Evolutionary conservation across 64 coral and sea anemone genomes (phyloP).

Genomic region (Actinia equina): DNA sequence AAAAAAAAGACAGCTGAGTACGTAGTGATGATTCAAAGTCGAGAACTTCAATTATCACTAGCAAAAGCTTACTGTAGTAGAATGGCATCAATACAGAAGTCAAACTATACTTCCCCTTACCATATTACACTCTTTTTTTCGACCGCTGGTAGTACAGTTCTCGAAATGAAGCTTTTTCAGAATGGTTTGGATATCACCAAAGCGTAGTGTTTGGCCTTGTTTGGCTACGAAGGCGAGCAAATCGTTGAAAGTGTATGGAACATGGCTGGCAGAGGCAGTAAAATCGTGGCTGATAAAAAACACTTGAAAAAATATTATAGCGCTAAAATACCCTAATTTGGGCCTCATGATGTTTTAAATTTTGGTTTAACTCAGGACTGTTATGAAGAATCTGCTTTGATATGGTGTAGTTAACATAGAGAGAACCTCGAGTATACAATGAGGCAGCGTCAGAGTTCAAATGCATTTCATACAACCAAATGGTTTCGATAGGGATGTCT

Average conservation of each 20-base stretch:
- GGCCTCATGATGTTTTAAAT: not conserved
- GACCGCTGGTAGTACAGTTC: not conserved
- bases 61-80: not conserved
- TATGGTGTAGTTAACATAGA: not conserved
- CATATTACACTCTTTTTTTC: slow-evolving; percentile 23
- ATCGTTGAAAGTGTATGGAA: not conserved
- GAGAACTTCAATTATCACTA: too few species aligned
- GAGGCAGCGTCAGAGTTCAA: not conserved
- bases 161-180: slow-evolving; percentile 22
- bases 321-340: not conserved
- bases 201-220: not conserved
- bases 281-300: not conserved
- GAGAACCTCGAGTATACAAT: not conserved
- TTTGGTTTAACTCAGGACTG: not conserved
- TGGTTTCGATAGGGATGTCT: not conserved
- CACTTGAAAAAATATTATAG: not conserved
- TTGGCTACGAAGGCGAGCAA: not conserved
- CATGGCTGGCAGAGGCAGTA: not conserved
- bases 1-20: too few species aligned
- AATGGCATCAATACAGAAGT: not conserved
- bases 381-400: not conserved
- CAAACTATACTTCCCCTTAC: not conserved
- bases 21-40: too few species aligned
- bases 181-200: not conserved
- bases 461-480: not conserved